Base-by-base conservation (phyloP, 1,140 invertebrate species). In the Nebria ingens region DNA sequence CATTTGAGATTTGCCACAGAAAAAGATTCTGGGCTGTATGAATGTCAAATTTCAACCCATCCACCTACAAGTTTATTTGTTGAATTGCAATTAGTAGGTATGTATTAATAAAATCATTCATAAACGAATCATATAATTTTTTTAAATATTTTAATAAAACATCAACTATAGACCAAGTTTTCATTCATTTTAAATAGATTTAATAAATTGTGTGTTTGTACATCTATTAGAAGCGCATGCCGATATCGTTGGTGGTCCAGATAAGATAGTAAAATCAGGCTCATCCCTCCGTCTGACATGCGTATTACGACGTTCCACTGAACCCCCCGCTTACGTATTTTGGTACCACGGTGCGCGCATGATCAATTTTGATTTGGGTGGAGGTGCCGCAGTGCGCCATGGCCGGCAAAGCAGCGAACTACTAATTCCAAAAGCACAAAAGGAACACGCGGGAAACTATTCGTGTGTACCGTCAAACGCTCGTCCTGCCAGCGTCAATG, bases 1-100 rank as follows among this genome's bases (percentile, higher is more conserved):
- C 86, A 93, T 73, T 94, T 97, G 67, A 92, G 91, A 74, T 94
- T 90, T 71, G 79, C 83, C 2, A 79, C 84, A 66, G 67, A 75
- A 9, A 70, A 77, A 52, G 84, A 87, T 62, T 79, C 77, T 19
- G 85, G 85, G 2, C 70, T 79, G 55, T 88, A 87, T 68, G 85
- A 87, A 67, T 86, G 84, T 59, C 84, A 86, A 72, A 79, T 87
- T 42, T 82, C 81, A 55, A 85, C 83, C 2, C 81, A 83, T 65
- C 83, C 83, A 51, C 84, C 85, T 55, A 77, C 80, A 56, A 84
- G 81, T 63, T 80, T 82, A 57, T 77, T 83, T 64, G 77, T 86
- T 57, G 75, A 77, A 55, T 73, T 86, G 15, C 76, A 82, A 57
- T 78, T 86, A 55, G 78, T 86, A 19, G 81, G 82, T 85, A 68